Conservation (phyloP, 2,113 vertebrate genomes). For the Actenoides hombroni region DNA sequence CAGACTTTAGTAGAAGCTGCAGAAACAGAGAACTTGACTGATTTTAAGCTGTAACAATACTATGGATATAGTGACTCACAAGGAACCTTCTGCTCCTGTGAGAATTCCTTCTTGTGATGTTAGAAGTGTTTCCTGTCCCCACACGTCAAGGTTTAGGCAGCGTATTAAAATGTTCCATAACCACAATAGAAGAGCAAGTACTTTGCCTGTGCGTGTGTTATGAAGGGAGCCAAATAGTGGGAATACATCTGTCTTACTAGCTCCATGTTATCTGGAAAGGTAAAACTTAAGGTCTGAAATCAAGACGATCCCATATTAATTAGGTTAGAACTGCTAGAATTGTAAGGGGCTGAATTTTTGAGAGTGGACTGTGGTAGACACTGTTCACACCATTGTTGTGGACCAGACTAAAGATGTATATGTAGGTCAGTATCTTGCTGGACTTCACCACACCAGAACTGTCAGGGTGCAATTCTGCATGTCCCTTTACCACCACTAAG, state of each 20-base stretch:
- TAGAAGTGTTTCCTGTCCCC: conserved; percentile 14
- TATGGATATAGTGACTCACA: not conserved
- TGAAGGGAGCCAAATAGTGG: not conserved
- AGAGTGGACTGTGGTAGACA: not conserved
- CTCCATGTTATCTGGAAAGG: not conserved
- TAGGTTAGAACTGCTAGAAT: not conserved
- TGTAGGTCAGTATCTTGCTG: not conserved
- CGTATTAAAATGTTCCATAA: not conserved
- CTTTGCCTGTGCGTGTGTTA: not conserved
- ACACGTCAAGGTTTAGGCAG: not conserved
- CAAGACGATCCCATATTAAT: not conserved
- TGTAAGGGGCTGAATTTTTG: not conserved
- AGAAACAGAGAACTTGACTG: not conserved
- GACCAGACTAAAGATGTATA: not conserved
- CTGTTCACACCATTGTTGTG: not conserved
- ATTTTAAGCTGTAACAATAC: not conserved
- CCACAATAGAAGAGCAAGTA: not conserved
- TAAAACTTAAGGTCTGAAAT: not conserved
- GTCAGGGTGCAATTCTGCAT: not conserved
- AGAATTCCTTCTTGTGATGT: not conserved
- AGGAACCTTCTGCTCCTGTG: conserved; percentile 7
- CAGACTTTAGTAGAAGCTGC: not conserved
- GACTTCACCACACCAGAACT: not conserved
- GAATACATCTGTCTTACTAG: not conserved
- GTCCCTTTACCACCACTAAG: not conserved